phyloP scores from a whole-genome alignment of 2,113 vertebrate species.

The Dascyllus trimaculatus region DNA sequence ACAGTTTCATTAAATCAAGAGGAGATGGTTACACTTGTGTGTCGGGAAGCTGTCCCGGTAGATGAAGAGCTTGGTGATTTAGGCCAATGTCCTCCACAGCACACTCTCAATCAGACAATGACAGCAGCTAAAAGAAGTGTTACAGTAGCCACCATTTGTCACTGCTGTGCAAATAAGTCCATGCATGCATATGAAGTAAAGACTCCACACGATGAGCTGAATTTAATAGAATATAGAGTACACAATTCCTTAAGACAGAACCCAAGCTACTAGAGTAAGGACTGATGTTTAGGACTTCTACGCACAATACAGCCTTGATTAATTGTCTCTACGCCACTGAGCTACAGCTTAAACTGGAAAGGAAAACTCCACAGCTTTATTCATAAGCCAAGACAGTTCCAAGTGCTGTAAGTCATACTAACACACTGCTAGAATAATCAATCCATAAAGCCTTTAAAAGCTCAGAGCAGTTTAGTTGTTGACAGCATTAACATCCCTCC shows the following conservation, averaged over 20 bases:
- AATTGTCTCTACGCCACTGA: background rate
- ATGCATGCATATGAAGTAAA: background rate
- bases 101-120: slow-evolving; percentile 41
- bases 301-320: background rate
- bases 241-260: background rate
- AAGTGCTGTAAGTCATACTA: slow-evolving; percentile 4
- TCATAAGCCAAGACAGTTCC: slow-evolving; percentile 1
- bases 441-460: slow-evolving; percentile 35
- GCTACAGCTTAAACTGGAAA: background rate
- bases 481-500: slow-evolving; percentile 31
- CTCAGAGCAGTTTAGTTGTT: slow-evolving; percentile 29
- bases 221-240: background rate
- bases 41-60: slow-evolving; percentile 20
- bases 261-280: background rate
- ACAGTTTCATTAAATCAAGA: slow-evolving; percentile 47
- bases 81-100: slow-evolving; percentile 34
- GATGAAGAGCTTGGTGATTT: slow-evolving; percentile 44
- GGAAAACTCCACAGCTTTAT: slow-evolving; percentile 1
- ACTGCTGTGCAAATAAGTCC: background rate
- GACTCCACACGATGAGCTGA: background rate
- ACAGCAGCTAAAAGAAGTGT: slow-evolving; percentile 15
- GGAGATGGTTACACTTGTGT: slow-evolving; percentile 30
- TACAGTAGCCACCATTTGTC: background rate
- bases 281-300: background rate
- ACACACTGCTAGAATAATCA: slow-evolving; percentile 25